Conservation (phyloP, 2,797 vertebrate species). For the Prionace glauca region DNA sequence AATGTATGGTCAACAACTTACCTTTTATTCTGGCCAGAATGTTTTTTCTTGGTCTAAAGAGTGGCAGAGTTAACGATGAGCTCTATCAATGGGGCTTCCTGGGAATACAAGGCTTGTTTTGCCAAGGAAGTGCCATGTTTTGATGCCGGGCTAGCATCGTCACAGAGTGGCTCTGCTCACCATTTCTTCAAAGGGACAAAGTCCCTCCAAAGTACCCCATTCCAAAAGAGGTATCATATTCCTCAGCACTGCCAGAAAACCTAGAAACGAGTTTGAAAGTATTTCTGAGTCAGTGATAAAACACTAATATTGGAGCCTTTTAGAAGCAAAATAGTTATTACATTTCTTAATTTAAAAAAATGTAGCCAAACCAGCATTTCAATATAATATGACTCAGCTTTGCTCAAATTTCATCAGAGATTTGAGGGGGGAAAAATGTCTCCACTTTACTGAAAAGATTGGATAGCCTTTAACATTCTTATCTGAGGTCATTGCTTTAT, state of each 20-base stretch:
- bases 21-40: background rate
- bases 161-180: background rate
- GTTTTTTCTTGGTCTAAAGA: background rate
- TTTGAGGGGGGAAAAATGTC: background rate
- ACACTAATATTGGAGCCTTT: background rate
- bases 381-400: background rate
- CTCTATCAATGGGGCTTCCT: background rate
- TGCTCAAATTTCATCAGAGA: background rate
- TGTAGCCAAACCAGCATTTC: background rate
- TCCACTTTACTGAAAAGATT: background rate
- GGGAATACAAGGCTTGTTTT: background rate
- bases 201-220: background rate
- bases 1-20: background rate
- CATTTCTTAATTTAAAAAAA: background rate
- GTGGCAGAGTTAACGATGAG: background rate
- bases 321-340: background rate
- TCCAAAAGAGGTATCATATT: background rate
- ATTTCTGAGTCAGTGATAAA: background rate
- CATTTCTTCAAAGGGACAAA: background rate
- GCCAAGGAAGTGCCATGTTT: constrained; percentile 9
- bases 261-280: background rate
- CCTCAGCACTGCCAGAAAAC: background rate
- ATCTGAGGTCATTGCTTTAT: background rate
- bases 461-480: background rate
- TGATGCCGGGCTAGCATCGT: background rate